A percentile compares a stretch with the other conserved stretches of the same genome.
phyloP scores from a whole-genome alignment of 2,113 vertebrate species.

The Pelobates fuscus region DNA sequence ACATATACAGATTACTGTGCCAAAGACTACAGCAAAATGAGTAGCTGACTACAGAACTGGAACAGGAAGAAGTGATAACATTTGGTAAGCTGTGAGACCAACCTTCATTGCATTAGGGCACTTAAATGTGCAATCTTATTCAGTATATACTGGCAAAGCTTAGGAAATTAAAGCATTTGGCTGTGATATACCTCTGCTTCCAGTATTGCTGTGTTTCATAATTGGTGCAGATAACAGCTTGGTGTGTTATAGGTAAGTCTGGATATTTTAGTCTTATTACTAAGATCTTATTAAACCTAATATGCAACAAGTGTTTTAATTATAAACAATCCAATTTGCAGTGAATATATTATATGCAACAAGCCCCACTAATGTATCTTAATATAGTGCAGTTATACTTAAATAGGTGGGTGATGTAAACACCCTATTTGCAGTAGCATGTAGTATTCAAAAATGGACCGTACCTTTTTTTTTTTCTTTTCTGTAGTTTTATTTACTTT shows the following conservation, averaged over 20 bases:
- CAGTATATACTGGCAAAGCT: not conserved
- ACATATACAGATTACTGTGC: constrained; percentile 14
- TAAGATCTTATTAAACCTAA: constrained; percentile 5
- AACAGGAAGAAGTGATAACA: not conserved
- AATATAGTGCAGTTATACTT: no score
- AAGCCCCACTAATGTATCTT: no score
- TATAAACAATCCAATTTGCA: no score
- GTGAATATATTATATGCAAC: no score
- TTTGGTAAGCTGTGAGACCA: not conserved
- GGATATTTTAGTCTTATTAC: not conserved
- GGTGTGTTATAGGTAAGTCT: not conserved
- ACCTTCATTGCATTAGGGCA: not conserved
- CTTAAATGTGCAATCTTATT: not conserved
- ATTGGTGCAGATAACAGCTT: constrained; percentile 10
- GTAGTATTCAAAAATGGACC: no score
- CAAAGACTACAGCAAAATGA: constrained; percentile 8
- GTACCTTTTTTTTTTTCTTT: no score
- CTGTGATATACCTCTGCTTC: not conserved
- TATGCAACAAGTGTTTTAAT: not conserved
- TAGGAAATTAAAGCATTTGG: constrained; percentile 15
- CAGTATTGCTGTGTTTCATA: constrained; percentile 23
- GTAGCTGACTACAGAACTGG: not conserved
- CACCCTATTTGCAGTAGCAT: no score
- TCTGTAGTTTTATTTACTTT: no score
- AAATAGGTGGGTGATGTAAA: no score